A percentile compares a stretch with the other conserved stretches of the same genome.
Conservation (phyloP, 2,888 invertebrate species). For the Conomelus anceps region DNA sequence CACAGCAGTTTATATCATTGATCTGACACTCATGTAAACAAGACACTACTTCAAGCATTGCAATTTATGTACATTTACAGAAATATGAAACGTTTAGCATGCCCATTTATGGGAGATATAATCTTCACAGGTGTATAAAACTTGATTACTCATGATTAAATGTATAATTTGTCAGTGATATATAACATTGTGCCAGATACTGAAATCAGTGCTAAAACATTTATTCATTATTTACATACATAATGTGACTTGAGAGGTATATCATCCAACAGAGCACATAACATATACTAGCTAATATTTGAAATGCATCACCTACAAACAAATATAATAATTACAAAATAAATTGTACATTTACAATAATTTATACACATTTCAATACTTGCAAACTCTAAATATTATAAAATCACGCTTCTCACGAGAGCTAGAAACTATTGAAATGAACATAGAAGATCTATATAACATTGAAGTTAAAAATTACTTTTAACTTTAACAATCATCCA, state of each 20-base stretch:
- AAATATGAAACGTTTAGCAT: background rate
- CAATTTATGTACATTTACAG: background rate
- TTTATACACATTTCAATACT: background rate
- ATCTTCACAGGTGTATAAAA: background rate
- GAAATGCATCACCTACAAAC: background rate
- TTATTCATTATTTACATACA: background rate
- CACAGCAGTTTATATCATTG: background rate
- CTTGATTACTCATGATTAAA: background rate
- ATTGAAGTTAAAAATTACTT: background rate
- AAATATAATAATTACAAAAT: background rate
- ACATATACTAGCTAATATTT: background rate
- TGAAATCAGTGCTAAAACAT: background rate
- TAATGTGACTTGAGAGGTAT: background rate
- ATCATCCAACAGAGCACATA: background rate
- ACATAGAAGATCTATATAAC: background rate
- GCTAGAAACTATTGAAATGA: background rate
- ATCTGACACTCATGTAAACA: background rate
- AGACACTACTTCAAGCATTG: background rate
- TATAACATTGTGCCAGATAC: background rate
- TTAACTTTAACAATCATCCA: background rate
- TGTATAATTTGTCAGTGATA: background rate
- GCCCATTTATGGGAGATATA: background rate
- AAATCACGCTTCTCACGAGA: background rate
- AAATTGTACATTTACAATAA: background rate
- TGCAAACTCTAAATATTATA: background rate